These are phyloP conservation scores for Drosophila cardini DNA, from an alignment of 1,140 invertebrate species.

Conservation along the genomic window DNA sequence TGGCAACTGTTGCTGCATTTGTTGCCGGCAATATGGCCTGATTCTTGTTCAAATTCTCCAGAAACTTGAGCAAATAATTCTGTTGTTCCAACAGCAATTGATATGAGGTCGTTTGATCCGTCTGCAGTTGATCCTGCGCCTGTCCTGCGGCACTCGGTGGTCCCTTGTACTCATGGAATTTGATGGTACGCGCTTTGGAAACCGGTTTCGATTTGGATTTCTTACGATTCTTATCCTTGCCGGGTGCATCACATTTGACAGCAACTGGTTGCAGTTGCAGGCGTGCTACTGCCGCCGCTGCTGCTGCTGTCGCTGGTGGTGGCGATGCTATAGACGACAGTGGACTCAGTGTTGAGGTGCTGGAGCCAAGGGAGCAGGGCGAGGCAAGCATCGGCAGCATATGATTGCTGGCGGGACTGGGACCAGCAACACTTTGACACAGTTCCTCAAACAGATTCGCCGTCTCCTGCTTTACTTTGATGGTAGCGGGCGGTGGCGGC, in stretches of 20 bases:
- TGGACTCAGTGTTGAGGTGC: constrained; percentile 89
- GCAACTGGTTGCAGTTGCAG: constrained; percentile 83
- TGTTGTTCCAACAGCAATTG: constrained; percentile 97
- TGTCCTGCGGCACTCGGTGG: constrained; percentile 95
- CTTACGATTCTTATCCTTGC: constrained; percentile 94
- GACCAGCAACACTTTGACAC: constrained; percentile 86
- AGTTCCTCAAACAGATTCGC: constrained; percentile 87
- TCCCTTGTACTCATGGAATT: constrained; percentile 99
- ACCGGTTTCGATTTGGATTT: constrained; percentile 94
- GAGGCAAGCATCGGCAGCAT: constrained; percentile 87
- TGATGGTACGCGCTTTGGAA: constrained; percentile 95
- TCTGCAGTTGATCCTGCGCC: constrained; percentile 84
- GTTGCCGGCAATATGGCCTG: constrained; percentile 85
- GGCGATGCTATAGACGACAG: constrained; percentile 87
- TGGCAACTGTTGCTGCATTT: constrained; percentile 85
- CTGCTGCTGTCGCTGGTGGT: constrained; percentile 85
- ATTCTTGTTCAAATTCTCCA: constrained; percentile 83
- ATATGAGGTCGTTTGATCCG: constrained; percentile 92
- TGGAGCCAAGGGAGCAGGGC: constrained; percentile 86
- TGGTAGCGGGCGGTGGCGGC: constrained; percentile 80
- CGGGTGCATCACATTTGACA: constrained; percentile 88
- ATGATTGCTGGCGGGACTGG: constrained; percentile 55
- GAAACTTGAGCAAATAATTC: constrained; percentile 87
- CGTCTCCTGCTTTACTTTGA: constrained; percentile 80
- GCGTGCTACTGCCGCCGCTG: constrained; percentile 84